Evolutionary conservation across 2,113 vertebrate species (phyloP).

Genomic region (Illadopsis cleaveri): DNA sequence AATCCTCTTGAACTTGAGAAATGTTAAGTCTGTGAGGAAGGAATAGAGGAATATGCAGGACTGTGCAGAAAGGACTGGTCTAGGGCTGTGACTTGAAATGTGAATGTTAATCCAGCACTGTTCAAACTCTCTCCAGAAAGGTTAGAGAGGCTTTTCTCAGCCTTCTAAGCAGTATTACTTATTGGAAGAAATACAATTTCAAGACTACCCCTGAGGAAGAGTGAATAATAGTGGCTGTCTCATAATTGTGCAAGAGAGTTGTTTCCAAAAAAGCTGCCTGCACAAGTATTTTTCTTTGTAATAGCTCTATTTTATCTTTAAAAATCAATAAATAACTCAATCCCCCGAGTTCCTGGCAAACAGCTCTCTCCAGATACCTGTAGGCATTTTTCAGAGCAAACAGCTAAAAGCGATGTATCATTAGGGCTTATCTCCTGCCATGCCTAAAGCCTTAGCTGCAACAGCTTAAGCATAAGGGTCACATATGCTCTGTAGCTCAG

Average conservation of each 20-base stretch:
- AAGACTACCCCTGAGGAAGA: background rate
- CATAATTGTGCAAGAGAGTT: background rate
- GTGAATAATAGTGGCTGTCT: background rate
- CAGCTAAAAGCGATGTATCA: background rate
- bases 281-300: background rate
- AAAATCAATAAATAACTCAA: conserved; percentile 53
- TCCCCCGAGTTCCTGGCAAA: background rate
- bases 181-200: conserved; percentile 31
- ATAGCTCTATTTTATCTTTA: background rate
- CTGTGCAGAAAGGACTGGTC: background rate
- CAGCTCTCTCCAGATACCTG: conserved; percentile 31
- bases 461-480: conserved; percentile 10
- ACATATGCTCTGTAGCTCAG: background rate
- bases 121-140: conserved; percentile 27
- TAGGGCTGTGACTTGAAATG: background rate
- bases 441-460: conserved; percentile 50
- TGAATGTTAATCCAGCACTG: background rate
- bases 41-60: background rate
- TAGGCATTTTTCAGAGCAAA: conserved; percentile 44
- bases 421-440: conserved; percentile 55
- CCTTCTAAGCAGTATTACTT: conserved; percentile 33
- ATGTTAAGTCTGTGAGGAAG: background rate
- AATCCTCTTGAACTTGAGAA: background rate
- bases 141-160: background rate
- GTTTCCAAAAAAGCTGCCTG: background rate